phyloP scores from a whole-genome alignment of 2,888 invertebrate genomes.

The Andrena dorsata region DNA sequence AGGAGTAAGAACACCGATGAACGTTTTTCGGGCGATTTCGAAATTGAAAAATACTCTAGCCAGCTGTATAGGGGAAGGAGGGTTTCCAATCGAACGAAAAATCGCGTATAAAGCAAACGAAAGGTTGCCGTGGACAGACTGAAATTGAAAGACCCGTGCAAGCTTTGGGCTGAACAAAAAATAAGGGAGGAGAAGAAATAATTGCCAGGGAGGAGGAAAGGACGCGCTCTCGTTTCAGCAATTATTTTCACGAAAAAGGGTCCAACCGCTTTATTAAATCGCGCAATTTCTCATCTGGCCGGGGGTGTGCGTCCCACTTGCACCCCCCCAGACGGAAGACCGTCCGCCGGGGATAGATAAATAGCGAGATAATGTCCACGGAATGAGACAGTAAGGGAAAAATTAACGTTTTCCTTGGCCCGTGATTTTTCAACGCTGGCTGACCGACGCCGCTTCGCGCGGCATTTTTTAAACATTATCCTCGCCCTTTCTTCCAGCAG shows the following conservation, averaged over 20 bases:
- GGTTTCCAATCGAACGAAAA: constrained; percentile 36
- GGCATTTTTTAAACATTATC: background rate
- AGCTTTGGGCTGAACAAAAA: background rate
- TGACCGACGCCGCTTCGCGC: background rate
- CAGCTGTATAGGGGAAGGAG: background rate
- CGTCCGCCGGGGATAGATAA: constrained; percentile 53
- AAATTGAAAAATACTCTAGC: constrained; percentile 41
- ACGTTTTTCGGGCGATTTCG: constrained; percentile 41
- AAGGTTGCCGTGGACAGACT: constrained; percentile 14
- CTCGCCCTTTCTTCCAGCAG: background rate
- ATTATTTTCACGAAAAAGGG: constrained; percentile 65
- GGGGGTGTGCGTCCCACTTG: constrained; percentile 32
- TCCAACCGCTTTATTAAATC: constrained; percentile 65
- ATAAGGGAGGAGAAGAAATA: constrained; percentile 10
- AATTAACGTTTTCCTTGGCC: constrained; percentile 62
- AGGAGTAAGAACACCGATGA: background rate
- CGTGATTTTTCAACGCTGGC: constrained; percentile 44
- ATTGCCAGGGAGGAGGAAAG: constrained; percentile 8
- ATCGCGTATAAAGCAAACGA: constrained; percentile 48
- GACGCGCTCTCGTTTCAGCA: constrained; percentile 42
- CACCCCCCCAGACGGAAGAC: constrained; percentile 30
- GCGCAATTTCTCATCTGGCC: constrained; percentile 62
- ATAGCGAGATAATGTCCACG: constrained; percentile 59
- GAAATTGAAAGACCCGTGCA: constrained; percentile 38
- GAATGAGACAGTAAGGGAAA: constrained; percentile 33